Percentiles rank a stretch among this genome's conserved stretches.
phyloP scores from a whole-genome alignment of 2,888 invertebrate genomes.

The Drosophila greeni region DNA sequence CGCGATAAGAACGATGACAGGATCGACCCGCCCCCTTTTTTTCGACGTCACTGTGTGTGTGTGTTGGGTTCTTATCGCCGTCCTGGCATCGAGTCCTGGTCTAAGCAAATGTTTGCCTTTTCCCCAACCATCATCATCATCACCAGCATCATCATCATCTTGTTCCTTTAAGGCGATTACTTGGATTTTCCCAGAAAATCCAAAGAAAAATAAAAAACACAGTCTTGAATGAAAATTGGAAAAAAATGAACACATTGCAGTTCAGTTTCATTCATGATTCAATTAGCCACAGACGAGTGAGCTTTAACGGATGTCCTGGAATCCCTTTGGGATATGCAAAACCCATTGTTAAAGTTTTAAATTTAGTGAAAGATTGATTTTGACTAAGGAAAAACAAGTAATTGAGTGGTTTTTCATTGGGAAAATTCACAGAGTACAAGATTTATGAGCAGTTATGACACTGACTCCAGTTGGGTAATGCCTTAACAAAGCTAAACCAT shows the following conservation, averaged over 20 bases:
- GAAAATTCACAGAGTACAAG: neutral
- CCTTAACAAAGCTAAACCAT: neutral
- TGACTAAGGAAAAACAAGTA: neutral
- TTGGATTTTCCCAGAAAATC: constrained; percentile 51
- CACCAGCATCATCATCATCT: neutral
- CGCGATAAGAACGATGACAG: constrained; percentile 46
- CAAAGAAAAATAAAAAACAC: neutral
- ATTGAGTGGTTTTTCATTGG: neutral
- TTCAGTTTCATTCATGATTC: constrained; percentile 61
- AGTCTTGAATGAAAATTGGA: constrained; percentile 9
- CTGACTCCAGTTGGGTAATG: constrained; percentile 3
- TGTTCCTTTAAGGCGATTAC: constrained; percentile 57
- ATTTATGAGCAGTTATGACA: neutral
- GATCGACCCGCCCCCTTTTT: neutral
- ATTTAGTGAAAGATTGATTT: no score
- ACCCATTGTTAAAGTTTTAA: neutral
- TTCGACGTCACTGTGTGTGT: constrained; percentile 18
- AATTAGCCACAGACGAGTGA: constrained; percentile 66
- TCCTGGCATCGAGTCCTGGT: constrained; percentile 17
- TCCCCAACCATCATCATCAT: neutral
- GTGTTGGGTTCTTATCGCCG: constrained; percentile 84
- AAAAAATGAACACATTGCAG: constrained; percentile 54
- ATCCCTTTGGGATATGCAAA: neutral
- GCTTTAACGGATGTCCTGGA: constrained; percentile 14
- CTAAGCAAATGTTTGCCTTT: constrained; percentile 57